phyloP scores from a whole-genome alignment of 2,797 vertebrate species.

The Pterois miles region DNA sequence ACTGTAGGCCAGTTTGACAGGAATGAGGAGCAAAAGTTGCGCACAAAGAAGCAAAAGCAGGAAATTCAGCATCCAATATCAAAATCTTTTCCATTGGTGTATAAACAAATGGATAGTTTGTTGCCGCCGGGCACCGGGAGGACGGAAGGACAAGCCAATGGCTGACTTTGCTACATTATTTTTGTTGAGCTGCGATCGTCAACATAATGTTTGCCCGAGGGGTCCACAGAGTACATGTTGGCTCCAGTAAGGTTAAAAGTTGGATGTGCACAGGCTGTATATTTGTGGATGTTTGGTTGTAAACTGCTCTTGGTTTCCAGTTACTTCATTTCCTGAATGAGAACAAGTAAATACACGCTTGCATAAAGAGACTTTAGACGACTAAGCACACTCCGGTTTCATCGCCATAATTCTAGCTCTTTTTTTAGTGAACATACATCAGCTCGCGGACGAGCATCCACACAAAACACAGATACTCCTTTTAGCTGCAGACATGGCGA shows the following conservation, averaged over 20 bases:
- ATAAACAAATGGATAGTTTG: slow-evolving; percentile 72
- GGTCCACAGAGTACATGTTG: slow-evolving; percentile 64
- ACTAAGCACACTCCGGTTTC: slow-evolving; percentile 46
- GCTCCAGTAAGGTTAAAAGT: slow-evolving; percentile 69
- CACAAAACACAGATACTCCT: slow-evolving; percentile 48
- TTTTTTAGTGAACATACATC: slow-evolving; percentile 42
- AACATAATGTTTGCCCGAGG: slow-evolving; percentile 67
- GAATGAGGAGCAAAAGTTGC: slow-evolving; percentile 55
- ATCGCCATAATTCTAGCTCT: slow-evolving; percentile 41
- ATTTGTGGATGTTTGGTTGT: slow-evolving; percentile 83
- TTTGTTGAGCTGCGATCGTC: slow-evolving; percentile 70
- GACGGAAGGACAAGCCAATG: slow-evolving; percentile 68
- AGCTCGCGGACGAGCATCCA: slow-evolving; percentile 12
- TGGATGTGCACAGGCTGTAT: slow-evolving; percentile 79
- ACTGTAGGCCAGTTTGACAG: slow-evolving; percentile 43
- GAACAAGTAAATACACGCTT: slow-evolving; percentile 79
- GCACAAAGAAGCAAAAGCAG: slow-evolving; percentile 71
- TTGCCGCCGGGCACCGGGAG: slow-evolving; percentile 59
- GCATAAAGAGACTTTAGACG: slow-evolving; percentile 70
- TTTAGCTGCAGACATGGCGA: slow-evolving; percentile 72
- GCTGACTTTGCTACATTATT: slow-evolving; percentile 72
- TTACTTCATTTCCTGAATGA: slow-evolving; percentile 84
- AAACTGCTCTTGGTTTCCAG: slow-evolving; percentile 78
- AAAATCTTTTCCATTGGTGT: slow-evolving; percentile 44
- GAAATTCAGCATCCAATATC: slow-evolving; percentile 60